These are phyloP conservation scores for Rosalia funebris DNA, from an alignment of 2,888 invertebrate genomes.

Conservation along the genomic window DNA sequence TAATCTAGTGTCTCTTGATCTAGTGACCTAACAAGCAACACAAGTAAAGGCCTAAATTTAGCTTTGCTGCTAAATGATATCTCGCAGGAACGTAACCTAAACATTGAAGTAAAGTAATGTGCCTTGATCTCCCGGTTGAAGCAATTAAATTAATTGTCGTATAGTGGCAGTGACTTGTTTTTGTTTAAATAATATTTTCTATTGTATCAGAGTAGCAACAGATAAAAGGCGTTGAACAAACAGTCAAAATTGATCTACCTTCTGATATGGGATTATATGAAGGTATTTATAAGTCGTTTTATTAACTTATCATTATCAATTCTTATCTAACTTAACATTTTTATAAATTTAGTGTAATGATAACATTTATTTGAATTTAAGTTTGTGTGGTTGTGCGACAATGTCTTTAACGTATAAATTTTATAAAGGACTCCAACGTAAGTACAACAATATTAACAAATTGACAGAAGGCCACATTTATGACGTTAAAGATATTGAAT, in stretches of 20 bases:
- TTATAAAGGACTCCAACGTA: constrained; percentile 23
- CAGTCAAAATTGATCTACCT: constrained; percentile 29
- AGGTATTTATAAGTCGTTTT: constrained; percentile 52
- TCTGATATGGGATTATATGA: constrained; percentile 59
- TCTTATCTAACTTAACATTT: constrained; percentile 28
- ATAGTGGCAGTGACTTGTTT: constrained; percentile 14
- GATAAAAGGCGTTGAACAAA: constrained; percentile 29
- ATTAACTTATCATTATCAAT: constrained; percentile 27
- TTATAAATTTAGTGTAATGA: constrained; percentile 19
- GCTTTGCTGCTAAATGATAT: constrained; percentile 15
- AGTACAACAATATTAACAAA: constrained; percentile 16
- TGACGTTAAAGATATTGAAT: no score
- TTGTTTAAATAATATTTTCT: constrained; percentile 13
- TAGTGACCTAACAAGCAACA: constrained; percentile 31
- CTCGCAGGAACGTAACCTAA: constrained; percentile 22
- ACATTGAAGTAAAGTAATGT: constrained; percentile 8
- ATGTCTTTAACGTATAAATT: constrained; percentile 20
- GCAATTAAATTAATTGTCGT: constrained; percentile 10
- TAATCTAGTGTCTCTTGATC: constrained; percentile 25
- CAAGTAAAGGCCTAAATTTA: constrained; percentile 30
- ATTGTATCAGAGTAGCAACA: constrained; percentile 18
- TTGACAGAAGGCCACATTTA: no score
- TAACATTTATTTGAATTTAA: constrained; percentile 20
- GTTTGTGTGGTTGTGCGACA: constrained; percentile 15
- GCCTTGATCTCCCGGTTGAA: neutral